These are phyloP conservation scores for Leucophenga varia DNA, from an alignment of 1,140 invertebrate species.

Conservation along the genomic window DNA sequence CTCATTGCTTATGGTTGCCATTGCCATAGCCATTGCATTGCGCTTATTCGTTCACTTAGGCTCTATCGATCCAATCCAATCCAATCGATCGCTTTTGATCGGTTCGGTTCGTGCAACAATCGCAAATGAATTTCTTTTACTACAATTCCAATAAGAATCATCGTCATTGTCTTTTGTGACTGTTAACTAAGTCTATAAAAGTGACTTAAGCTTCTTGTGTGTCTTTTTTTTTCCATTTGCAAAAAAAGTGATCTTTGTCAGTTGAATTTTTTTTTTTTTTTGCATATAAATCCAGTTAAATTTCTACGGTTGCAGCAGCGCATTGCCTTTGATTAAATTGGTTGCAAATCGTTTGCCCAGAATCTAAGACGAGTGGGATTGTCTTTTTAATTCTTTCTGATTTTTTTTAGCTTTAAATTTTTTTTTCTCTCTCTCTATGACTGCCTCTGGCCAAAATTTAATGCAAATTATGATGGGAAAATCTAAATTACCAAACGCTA, in stretches of 20 bases:
- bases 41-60: no score
- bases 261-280: not conserved
- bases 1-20: no score
- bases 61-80: no score
- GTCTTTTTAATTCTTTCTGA: no score
- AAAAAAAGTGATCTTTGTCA: conserved; percentile 19
- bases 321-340: conserved; percentile 47
- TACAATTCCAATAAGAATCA: conserved; percentile 15
- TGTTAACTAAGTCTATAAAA: conserved; percentile 21
- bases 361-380: no score
- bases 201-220: no score
- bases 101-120: conserved; percentile 2
- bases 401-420: not conserved
- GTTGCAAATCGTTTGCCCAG: no score
- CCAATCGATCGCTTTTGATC: no score
- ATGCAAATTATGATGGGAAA: conserved; percentile 53
- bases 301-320: conserved; percentile 16
- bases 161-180: conserved; percentile 46
- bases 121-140: conserved; percentile 45
- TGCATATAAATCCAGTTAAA: conserved; percentile 38
- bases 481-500: conserved; percentile 31
- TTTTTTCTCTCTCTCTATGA: conserved; percentile 22
- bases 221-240: no score
- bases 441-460: conserved; percentile 30
- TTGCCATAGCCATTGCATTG: no score